Base-by-base conservation (phyloP, 2,888 invertebrate genomes). In the Athrips mouffetella region DNA sequence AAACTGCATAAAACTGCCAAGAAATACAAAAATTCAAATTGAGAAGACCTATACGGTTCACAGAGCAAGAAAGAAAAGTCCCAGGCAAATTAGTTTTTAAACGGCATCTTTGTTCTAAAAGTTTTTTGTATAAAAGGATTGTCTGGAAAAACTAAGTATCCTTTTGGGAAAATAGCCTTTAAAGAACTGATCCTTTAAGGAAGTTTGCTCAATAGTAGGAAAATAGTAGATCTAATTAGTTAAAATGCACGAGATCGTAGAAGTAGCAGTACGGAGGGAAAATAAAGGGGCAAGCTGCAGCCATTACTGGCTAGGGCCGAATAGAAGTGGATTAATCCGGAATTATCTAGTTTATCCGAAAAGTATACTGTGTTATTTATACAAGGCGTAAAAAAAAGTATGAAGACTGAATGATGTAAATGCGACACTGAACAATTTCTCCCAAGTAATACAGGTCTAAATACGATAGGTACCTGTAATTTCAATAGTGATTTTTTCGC, bases 221-320 rank as follows among this genome's bases (percentile, higher is more conserved):
- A 37, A 10, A 21, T n/a, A 18, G 37, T 37, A 18, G 20, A 10
- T 37, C 20, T 37, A 37, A 37, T 37, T 37, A 37, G 37, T 37
- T 37, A 21, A 37, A n/a, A 37, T 21, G 21, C 37, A 21, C 10
- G 7, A 10, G 20, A 37, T 21, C 37, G 20, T 20, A 5, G 21
- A 21, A 20, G 37, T 18, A 21, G 21, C 21, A 35, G 37, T 6
- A 16, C 27, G 2, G n/a, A 10, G 7, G 27, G 7, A 27, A 27
- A 27, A 27, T 5, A 21, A 21, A 20, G 16, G 15, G 2, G 10
- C 4, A 11, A 21, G 35, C 15, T 35, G 35, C n/a, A 21, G 37
- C 18, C 18, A 3, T 11, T 37, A 18, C n/a, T n/a, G 10, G 20
- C 11, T 37, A 37, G 37, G 7, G 37, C n/a, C n/a, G 20, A 21